Conservation (phyloP, 2,797 vertebrate genomes). For the Esox masquinongy region DNA sequence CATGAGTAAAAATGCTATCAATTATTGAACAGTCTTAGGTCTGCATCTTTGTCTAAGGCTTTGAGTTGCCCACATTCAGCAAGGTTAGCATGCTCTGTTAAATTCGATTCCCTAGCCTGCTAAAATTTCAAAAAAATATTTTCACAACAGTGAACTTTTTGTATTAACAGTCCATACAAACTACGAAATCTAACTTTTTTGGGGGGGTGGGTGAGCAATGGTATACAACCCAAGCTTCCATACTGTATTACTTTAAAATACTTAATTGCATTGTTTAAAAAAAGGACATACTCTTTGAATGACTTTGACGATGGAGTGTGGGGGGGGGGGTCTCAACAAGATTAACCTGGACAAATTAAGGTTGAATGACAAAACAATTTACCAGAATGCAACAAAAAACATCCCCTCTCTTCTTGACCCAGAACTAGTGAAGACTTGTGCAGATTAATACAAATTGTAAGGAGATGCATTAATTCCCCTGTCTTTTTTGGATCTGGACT, state of each 20-base stretch:
- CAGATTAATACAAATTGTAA: background rate
- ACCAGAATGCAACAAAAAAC: background rate
- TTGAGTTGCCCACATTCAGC: conserved; percentile 29
- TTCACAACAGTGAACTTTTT: conserved; percentile 32
- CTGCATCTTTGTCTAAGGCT: conserved; percentile 11
- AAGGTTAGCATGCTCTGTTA: conserved; percentile 42
- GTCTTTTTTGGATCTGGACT: conserved; percentile 49
- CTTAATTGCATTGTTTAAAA: background rate
- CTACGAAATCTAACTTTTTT: background rate
- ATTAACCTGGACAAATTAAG: background rate
- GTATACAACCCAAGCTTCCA: background rate
- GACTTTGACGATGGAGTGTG: too few species aligned
- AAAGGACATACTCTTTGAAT: background rate
- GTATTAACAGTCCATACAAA: conserved; percentile 25
- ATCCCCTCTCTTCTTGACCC: background rate
- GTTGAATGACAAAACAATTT: background rate
- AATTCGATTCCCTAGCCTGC: conserved; percentile 39
- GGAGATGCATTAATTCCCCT: conserved; percentile 27
- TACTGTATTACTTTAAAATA: background rate
- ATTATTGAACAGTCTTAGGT: conserved; percentile 72
- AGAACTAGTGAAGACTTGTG: background rate
- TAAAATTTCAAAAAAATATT: conserved; percentile 24
- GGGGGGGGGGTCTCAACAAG: too few species aligned
- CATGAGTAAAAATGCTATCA: conserved; percentile 77
- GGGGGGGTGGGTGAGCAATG: too few species aligned